Evolutionary conservation across 2,797 vertebrate species (phyloP).

Genomic region (Anisognathus igniventris): DNA sequence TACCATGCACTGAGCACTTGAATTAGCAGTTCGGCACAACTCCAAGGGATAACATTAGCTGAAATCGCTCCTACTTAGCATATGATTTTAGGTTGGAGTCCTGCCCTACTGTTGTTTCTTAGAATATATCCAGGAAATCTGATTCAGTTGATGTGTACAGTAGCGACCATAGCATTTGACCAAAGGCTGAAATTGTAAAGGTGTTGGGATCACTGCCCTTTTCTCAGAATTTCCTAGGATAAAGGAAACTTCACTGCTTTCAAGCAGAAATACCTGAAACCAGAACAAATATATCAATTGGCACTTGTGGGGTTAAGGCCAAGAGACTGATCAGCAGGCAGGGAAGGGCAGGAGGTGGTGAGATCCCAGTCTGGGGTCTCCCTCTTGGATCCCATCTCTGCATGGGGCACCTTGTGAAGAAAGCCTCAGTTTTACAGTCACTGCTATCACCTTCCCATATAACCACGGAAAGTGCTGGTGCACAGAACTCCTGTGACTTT

Average conservation of each 20-base stretch:
- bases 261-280: not conserved
- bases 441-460: not conserved
- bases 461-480: not conserved
- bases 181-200: not conserved
- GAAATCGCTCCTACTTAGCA: not conserved
- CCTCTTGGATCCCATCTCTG: not conserved
- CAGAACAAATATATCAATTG: not conserved
- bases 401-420: not conserved
- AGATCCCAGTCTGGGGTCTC: not conserved
- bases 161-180: not conserved
- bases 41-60: not conserved
- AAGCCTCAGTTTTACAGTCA: not conserved
- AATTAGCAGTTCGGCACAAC: not conserved
- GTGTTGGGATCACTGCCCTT: not conserved
- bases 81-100: not conserved
- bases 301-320: rapidly evolving
- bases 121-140: not conserved
- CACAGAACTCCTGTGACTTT: not conserved
- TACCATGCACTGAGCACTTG: not conserved
- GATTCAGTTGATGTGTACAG: not conserved
- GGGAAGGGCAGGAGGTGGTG: not conserved
- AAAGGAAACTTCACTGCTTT: not conserved
- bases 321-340: not conserved
- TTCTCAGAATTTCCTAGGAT: not conserved
- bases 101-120: not conserved